Evolutionary conservation across 2,888 invertebrate species (phyloP), one percentile per base, ranked within the genome.

Genomic region (Melitaea athalia): DNA sequence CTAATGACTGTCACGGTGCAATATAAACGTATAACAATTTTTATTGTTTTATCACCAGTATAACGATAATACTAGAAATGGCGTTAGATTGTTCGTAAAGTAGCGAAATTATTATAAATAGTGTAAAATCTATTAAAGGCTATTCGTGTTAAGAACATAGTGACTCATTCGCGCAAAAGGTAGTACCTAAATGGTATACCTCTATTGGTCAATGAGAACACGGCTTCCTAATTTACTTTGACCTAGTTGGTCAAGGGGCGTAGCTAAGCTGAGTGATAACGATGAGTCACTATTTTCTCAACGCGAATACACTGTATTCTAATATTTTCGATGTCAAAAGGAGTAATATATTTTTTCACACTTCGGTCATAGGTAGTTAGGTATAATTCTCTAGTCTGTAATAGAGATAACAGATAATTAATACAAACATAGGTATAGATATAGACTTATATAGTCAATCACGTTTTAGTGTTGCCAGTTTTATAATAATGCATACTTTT

Each of bases 1-100:
- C 15, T 50, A 50, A 55, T 15, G 11, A 47, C 0, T 15, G 10
- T 17, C 6, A 47, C 17, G 49, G 33, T 57, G 55, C 57, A 49
- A 64, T 49, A 47, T 47, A 47, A 57, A 57, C 14, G 24, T 50
- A 47, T 24, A 14, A 42, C 14, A 38, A n/a, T 33, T 6, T 14
- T 31, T 4, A 5, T 52, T n/a, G 10, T 17, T 53, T 24, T 55
- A 55, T 55, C 33, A 14, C 55, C n/a, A 57, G 31, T 59, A 42
- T 65, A 12, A 17, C 24, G 59, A 60, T 60, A 60, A 65, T 52
- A 50, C 42, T 65, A 43, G 24, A 52, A 52, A 24, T 52, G 52
- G 52, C 52, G 24, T 52, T 52, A 52, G 12, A 6, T 52, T 24
- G 52, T 52, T 24, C 17, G 3, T 52, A 52, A 24, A 31, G 24